A percentile compares a stretch with the other conserved stretches of the same genome.
Conservation (phyloP, 2,888 invertebrate genomes). For the Panopea generosa region DNA sequence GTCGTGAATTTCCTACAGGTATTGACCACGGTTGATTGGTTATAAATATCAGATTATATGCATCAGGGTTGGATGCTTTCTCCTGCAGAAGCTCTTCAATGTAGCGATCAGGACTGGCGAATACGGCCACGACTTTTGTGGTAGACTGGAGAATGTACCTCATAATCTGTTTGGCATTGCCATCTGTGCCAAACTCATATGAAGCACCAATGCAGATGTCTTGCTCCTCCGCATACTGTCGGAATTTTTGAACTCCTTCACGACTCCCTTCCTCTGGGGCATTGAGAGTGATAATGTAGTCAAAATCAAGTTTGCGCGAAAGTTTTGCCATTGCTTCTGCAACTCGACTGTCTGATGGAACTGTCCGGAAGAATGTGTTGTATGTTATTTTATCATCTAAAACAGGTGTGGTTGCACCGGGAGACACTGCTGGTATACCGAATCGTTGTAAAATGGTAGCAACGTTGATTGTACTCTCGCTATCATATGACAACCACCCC, state of each 20-base stretch:
- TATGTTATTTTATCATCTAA: slow-evolving; percentile 72
- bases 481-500: slow-evolving; percentile 78
- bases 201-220: slow-evolving; percentile 78
- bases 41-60: slow-evolving; percentile 67
- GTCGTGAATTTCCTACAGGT: slow-evolving; percentile 12
- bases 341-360: slow-evolving; percentile 74
- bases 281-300: slow-evolving; percentile 78
- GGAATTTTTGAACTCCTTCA: slow-evolving; percentile 68
- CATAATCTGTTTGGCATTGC: slow-evolving; percentile 69
- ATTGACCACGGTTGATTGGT: slow-evolving; percentile 73
- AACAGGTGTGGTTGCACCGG: slow-evolving; percentile 75
- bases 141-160: slow-evolving; percentile 70
- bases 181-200: slow-evolving; percentile 79
- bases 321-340: slow-evolving; percentile 77
- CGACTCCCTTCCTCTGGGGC: slow-evolving; percentile 74
- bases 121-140: slow-evolving; percentile 78
- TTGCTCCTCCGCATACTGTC: slow-evolving; percentile 58
- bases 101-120: slow-evolving; percentile 72
- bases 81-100: slow-evolving; percentile 68
- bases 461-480: slow-evolving; percentile 74
- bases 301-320: slow-evolving; percentile 70
- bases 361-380: slow-evolving; percentile 79
- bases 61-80: slow-evolving; percentile 47
- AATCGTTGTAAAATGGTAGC: slow-evolving; percentile 77
- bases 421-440: slow-evolving; percentile 86